Conservation (phyloP, 2,797 vertebrate species). For the Aselliscus stoliczkanus region DNA sequence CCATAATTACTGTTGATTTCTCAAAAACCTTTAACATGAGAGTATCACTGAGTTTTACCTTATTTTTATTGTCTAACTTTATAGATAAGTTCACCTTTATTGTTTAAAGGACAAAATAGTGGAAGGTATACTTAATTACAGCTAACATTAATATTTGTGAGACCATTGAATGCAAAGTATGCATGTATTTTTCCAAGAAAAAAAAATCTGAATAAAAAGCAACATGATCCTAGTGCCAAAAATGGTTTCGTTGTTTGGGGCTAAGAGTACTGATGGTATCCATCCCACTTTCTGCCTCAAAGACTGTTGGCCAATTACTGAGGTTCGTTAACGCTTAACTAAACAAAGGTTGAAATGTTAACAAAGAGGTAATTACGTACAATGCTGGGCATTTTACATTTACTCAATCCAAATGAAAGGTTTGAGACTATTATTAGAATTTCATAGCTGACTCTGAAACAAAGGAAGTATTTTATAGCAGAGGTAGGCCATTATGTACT, state of each 20-base stretch:
- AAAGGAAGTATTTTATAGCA: conserved; percentile 23
- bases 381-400: not conserved
- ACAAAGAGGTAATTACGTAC: conserved; percentile 46
- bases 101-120: not conserved
- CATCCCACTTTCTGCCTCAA: conserved; percentile 29
- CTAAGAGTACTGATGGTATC: conserved; percentile 52
- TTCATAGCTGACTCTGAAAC: not conserved
- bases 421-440: conserved; percentile 19
- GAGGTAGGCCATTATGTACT: not conserved
- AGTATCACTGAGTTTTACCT: not conserved
- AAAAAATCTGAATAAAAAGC: conserved; percentile 20
- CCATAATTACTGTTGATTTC: not conserved
- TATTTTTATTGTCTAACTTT: not conserved
- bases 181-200: not conserved
- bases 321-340: conserved; percentile 70
- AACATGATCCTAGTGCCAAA: conserved; percentile 20
- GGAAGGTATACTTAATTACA: not conserved
- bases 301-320: conserved; percentile 62
- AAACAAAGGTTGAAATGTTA: conserved; percentile 17
- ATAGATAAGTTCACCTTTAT: conserved; percentile 15
- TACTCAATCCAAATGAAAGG: not conserved
- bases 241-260: conserved; percentile 24
- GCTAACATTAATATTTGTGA: conserved; percentile 4
- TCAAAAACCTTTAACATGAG: not conserved
- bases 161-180: not conserved